Conservation (phyloP, 2,888 invertebrate genomes). For the Horisme vitalbata region DNA sequence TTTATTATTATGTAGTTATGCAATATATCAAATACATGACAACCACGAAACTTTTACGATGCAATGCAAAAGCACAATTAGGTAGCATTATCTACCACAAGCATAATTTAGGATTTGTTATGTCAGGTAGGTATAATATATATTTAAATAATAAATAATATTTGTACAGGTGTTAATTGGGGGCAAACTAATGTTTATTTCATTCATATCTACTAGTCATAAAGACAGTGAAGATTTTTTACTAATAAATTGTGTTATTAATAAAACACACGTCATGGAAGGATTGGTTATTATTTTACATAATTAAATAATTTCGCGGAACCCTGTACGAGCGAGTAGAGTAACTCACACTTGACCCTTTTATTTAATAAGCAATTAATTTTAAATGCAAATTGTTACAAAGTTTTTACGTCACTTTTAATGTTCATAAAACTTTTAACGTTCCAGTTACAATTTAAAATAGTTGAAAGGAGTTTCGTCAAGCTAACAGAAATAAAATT, state of each 20-base stretch:
- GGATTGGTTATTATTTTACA: too few species aligned
- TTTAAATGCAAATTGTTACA: conserved; percentile 35
- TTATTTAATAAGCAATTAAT: too few species aligned
- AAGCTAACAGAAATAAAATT: conserved; percentile 11
- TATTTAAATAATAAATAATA: too few species aligned
- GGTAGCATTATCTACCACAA: not conserved
- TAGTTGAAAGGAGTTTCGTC: conserved; percentile 31
- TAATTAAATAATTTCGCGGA: too few species aligned
- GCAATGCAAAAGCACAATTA: conserved; percentile 26
- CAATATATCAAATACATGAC: too few species aligned
- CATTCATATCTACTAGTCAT: not conserved
- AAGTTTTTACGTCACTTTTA: conserved; percentile 41
- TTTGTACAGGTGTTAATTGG: conserved; percentile 25
- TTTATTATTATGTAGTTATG: too few species aligned
- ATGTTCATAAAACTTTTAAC: conserved; percentile 38
- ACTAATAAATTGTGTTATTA: too few species aligned
- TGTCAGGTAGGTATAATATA: too few species aligned
- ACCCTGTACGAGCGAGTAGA: too few species aligned
- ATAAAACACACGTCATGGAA: too few species aligned
- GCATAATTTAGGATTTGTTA: too few species aligned
- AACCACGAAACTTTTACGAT: conserved; percentile 33
- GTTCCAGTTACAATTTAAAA: conserved; percentile 39
- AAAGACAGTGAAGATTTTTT: conserved; percentile 4
- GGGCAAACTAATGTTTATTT: conserved; percentile 4
- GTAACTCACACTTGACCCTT: not conserved